Evolutionary conservation across 2,888 invertebrate genomes (phyloP).

Genomic region (Nephrotoma flavescens): DNA sequence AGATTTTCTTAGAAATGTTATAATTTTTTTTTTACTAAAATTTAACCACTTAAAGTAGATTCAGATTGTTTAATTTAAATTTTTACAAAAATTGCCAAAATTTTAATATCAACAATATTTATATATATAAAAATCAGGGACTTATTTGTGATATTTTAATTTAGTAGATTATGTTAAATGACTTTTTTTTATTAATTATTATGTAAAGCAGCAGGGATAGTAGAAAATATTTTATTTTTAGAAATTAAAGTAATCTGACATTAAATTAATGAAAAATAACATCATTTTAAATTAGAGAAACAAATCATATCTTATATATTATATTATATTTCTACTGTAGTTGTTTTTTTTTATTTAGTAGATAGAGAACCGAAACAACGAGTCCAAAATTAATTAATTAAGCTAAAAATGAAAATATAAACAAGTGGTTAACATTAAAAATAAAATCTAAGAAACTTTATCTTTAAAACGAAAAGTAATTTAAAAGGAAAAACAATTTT

Average conservation of each 20-base stretch:
- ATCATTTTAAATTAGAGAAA: not conserved
- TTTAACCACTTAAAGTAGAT: slow-evolving; percentile 1
- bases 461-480: not conserved
- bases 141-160: slow-evolving; percentile 4
- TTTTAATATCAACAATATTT: not conserved
- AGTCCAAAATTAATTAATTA: slow-evolving; percentile 1
- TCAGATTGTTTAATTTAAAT: not conserved
- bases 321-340: not conserved
- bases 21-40: not conserved
- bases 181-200: not conserved
- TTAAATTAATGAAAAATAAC: not conserved
- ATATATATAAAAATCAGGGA: not conserved
- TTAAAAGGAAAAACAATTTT: not conserved
- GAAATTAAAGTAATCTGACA: not conserved
- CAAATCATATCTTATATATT: not conserved
- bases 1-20: not conserved
- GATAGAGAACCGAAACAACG: slow-evolving; percentile 4
- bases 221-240: not conserved
- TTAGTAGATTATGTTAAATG: not conserved
- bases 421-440: not conserved
- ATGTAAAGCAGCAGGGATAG: not conserved
- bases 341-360: not conserved
- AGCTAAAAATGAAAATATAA: not conserved
- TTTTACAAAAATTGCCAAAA: not conserved
- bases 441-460: not conserved